Evolutionary conservation across 1,140 invertebrate species (phyloP).

Genomic region (Leptinotarsa lineolata): DNA sequence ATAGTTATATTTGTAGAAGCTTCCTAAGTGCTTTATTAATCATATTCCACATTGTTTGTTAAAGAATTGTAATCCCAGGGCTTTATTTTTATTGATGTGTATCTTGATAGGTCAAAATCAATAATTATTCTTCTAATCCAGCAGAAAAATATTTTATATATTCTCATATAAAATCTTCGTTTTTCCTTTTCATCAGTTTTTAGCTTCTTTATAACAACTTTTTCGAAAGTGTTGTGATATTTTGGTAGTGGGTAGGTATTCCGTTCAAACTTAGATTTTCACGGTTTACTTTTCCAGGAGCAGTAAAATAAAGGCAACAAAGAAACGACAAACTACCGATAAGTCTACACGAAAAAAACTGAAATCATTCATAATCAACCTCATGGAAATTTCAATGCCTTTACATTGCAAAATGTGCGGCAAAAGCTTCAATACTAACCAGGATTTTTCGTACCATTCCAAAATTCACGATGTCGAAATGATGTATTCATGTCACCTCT

Average conservation of each 20-base stretch:
- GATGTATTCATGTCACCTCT: constrained; percentile 53
- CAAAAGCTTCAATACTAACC: constrained; percentile 43
- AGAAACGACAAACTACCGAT: constrained; percentile 8
- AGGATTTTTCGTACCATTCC: constrained; percentile 44
- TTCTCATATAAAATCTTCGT: too few relatives aligned
- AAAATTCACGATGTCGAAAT: constrained; percentile 50
- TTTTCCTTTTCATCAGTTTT: too few relatives aligned
- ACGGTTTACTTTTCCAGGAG: neutral
- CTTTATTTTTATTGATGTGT: too few relatives aligned
- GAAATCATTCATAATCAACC: constrained; percentile 30
- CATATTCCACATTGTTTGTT: too few relatives aligned
- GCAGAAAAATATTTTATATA: too few relatives aligned
- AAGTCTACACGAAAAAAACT: constrained; percentile 21
- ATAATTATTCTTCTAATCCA: too few relatives aligned
- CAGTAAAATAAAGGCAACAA: constrained; percentile 2
- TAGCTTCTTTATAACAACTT: too few relatives aligned
- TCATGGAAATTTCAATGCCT: constrained; percentile 56
- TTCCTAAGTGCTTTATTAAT: too few relatives aligned
- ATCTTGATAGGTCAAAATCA: too few relatives aligned
- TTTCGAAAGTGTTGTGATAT: too few relatives aligned
- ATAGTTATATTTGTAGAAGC: too few relatives aligned
- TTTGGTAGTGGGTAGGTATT: neutral
- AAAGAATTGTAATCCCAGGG: too few relatives aligned
- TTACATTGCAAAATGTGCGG: constrained; percentile 48
- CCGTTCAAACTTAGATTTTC: neutral